A percentile compares a stretch with the other conserved stretches of the same genome.
phyloP scores from a whole-genome alignment of 2,113 vertebrate genomes.

The Poecilia latipinna region DNA sequence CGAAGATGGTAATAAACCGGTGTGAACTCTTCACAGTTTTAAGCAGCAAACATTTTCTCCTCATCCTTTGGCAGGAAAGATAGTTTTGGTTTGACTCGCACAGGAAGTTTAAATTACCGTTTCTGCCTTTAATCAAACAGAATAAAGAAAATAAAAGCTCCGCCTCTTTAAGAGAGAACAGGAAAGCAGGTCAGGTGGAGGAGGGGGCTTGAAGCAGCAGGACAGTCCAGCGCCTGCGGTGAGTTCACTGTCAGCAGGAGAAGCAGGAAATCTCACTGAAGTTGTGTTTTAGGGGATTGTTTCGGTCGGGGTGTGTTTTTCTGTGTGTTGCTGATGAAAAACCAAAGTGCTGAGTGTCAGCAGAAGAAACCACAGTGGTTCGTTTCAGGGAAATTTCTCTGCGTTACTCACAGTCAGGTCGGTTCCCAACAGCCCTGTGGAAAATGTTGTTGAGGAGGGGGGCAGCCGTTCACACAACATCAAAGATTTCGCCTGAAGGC shows the following conservation, averaged over 20 bases:
- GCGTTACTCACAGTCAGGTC: constrained; percentile 31
- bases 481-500: constrained; percentile 1
- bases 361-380: constrained; percentile 58
- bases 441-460: constrained; percentile 19
- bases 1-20: too few species aligned
- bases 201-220: too few species aligned
- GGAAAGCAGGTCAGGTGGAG: too few species aligned
- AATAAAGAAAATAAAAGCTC: neutral
- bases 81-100: neutral
- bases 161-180: too few species aligned
- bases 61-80: neutral
- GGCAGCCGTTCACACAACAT: too few species aligned
- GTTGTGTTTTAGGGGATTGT: neutral
- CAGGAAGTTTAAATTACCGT: neutral
- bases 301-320: constrained; percentile 3
- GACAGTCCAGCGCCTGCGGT: neutral
- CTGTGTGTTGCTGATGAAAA: constrained; percentile 46
- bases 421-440: constrained; percentile 21
- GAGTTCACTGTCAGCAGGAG: neutral
- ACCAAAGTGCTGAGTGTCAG: constrained; percentile 37
- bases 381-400: constrained; percentile 60
- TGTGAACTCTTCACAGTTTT: neutral
- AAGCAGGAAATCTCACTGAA: neutral
- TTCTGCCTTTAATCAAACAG: neutral
- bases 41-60: neutral